Evolutionary conservation across 2,113 vertebrate genomes (phyloP).

Genomic region (Tautogolabrus adspersus): DNA sequence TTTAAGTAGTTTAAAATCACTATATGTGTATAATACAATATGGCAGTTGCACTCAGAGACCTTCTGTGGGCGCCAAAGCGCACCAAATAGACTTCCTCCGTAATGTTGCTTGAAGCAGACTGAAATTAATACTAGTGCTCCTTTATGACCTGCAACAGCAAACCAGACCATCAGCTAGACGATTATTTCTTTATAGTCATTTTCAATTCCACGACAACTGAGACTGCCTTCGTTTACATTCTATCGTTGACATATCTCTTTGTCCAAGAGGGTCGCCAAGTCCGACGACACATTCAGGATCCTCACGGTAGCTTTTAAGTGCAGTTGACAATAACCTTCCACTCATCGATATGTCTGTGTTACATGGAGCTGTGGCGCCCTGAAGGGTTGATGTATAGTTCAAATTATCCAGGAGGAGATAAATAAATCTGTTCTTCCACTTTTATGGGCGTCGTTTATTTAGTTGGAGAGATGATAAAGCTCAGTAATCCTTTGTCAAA

Average conservation of each 20-base stretch:
- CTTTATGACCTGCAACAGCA: too few species aligned
- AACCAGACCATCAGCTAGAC: too few species aligned
- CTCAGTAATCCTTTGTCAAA: slow-evolving; percentile 56
- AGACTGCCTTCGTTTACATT: not conserved
- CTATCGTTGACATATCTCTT: not conserved
- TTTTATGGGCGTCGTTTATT: slow-evolving; percentile 52
- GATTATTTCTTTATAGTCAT: not conserved
- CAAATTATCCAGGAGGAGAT: slow-evolving; percentile 66
- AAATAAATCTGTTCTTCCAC: slow-evolving; percentile 62
- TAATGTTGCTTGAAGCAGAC: too few species aligned
- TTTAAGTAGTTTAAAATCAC: too few species aligned
- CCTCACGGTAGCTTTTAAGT: slow-evolving; percentile 1
- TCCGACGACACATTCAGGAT: not conserved
- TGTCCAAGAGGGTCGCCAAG: not conserved
- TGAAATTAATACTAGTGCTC: too few species aligned
- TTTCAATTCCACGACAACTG: too few species aligned
- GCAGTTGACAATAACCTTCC: slow-evolving; percentile 49
- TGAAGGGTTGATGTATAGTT: slow-evolving; percentile 57
- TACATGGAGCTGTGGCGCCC: slow-evolving; percentile 2
- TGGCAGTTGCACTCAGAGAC: too few species aligned
- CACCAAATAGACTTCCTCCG: too few species aligned
- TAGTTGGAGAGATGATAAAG: slow-evolving; percentile 58
- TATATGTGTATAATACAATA: too few species aligned
- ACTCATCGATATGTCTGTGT: slow-evolving; percentile 28
- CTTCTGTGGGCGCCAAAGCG: too few species aligned